Conservation (phyloP, 2,888 invertebrate species). For the Leptopilina myrica region DNA sequence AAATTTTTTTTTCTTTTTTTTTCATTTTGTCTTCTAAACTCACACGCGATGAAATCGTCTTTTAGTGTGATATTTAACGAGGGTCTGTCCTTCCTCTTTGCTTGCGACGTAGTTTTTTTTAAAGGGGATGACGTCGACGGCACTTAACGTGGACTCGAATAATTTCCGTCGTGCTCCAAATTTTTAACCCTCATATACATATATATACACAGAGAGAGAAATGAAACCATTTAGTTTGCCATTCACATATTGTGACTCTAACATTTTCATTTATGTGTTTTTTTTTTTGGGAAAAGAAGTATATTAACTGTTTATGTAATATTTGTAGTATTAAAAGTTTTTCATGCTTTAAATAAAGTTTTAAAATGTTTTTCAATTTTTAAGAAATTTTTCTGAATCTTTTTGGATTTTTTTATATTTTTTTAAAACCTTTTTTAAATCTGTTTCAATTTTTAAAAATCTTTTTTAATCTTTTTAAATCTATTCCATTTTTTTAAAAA, state of each 20-base stretch:
- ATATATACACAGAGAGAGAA: background rate
- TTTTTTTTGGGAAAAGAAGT: too few species aligned
- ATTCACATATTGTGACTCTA: background rate
- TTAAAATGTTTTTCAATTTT: too few species aligned
- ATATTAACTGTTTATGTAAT: too few species aligned
- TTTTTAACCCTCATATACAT: slow-evolving; percentile 11
- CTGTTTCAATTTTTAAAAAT: too few species aligned
- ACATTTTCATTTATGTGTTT: background rate
- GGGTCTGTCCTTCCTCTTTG: slow-evolving; percentile 46
- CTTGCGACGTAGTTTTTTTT: slow-evolving; percentile 43
- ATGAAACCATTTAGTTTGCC: slow-evolving; percentile 20
- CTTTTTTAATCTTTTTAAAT: too few species aligned
- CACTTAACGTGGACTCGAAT: slow-evolving; percentile 21
- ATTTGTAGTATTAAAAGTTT: too few species aligned
- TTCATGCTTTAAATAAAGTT: too few species aligned
- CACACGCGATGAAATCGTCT: slow-evolving; percentile 64
- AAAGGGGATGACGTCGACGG: slow-evolving; percentile 46
- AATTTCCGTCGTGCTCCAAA: slow-evolving; percentile 33
- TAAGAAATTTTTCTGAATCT: too few species aligned
- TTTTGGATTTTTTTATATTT: too few species aligned
- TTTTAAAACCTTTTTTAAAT: too few species aligned
- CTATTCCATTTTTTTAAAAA: too few species aligned
- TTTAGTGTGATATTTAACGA: slow-evolving; percentile 62
- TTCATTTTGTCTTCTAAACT: slow-evolving; percentile 63
- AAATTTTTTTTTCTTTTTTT: slow-evolving; percentile 43